Conservation (phyloP, 2,888 invertebrate genomes). For the Torymus auratus region DNA sequence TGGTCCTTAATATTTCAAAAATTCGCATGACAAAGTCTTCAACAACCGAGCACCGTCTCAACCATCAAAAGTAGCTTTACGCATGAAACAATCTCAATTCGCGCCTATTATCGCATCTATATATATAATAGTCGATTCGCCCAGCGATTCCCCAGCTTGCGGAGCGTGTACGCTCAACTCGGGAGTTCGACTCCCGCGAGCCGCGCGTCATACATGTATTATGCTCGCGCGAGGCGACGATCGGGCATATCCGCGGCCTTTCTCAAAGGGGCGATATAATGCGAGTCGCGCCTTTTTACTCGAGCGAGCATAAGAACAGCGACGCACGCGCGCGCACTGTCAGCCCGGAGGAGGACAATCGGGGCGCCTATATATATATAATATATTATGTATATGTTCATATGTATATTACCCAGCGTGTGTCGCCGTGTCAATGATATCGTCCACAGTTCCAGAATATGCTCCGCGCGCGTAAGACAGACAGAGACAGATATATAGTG, state of each 20-base stretch:
- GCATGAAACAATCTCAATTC: slow-evolving; percentile 18
- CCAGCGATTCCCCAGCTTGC: neutral
- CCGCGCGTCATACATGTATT: neutral
- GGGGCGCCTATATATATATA: too few species aligned
- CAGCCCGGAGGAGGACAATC: too few species aligned
- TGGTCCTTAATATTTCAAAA: too few species aligned
- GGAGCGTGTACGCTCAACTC: neutral
- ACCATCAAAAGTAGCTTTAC: slow-evolving; percentile 37
- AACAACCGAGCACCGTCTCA: neutral
- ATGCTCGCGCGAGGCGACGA: slow-evolving; percentile 15
- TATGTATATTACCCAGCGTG: too few species aligned
- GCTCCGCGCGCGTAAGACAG: too few species aligned
- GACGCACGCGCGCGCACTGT: too few species aligned
- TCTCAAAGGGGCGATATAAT: slow-evolving; percentile 28
- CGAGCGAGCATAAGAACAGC: neutral
- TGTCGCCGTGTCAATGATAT: too few species aligned
- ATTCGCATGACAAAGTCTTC: neutral
- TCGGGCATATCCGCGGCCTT: slow-evolving; percentile 6
- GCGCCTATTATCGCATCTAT: too few species aligned
- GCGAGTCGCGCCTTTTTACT: neutral
- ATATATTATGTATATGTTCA: too few species aligned
- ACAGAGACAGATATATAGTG: too few species aligned
- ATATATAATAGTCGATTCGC: too few species aligned
- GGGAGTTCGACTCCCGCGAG: slow-evolving; percentile 25
- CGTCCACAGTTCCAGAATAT: too few species aligned